Evolutionary conservation across 1,140 invertebrate genomes (phyloP), one percentile per base, ranked within the genome.

Genomic region (Bombus superbus): DNA sequence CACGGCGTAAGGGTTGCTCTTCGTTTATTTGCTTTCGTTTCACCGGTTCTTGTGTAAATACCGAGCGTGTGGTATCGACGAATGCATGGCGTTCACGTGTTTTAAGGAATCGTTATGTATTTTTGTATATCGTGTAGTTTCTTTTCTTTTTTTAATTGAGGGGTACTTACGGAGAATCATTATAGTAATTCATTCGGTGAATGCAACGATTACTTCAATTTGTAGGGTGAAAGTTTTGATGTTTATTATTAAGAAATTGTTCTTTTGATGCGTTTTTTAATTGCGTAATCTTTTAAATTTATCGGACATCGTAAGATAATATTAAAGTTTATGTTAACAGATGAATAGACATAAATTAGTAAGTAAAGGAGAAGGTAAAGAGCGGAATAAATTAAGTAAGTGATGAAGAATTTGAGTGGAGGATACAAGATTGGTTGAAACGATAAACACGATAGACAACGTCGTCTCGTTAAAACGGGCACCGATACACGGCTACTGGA

Each of bases 21-120:
- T 8, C 38, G 69, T 35, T 74, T 72, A 40, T 40, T 35, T 44
- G 69, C 53, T 44, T 74, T 80, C n/a, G n/a, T 72, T 81, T 40
- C 47, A 47, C 13, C 53, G n/a, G 9, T 71, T 42, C 79, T 72
- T 81, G 25, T 22, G 18, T 32, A 81, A 81, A 72, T 68, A 81
- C 38, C 28, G 5, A 38, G 11, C 32, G 32, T 38, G 42, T 38
- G 32, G 44, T 42, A 25, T 6, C 32, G 38, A 28, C 1, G 9
- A 25, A 81, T 38, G 28, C 28, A 28, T 42, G 38, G 4, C 18
- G 15, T 53, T 53, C 44, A 69, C 64, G 64, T 72, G 47, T 80
- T 71, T 75, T 32, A 25, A n/a, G 25, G 47, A 81, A 47, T 42
- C 28, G 22, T 71, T 4, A 25, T 8, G 13, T 40, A 9, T 71